A percentile compares a stretch with the other conserved stretches of the same genome.
Evolutionary conservation across 2,797 vertebrate genomes (phyloP).

Genomic region (Aplochiton taeniatus): DNA sequence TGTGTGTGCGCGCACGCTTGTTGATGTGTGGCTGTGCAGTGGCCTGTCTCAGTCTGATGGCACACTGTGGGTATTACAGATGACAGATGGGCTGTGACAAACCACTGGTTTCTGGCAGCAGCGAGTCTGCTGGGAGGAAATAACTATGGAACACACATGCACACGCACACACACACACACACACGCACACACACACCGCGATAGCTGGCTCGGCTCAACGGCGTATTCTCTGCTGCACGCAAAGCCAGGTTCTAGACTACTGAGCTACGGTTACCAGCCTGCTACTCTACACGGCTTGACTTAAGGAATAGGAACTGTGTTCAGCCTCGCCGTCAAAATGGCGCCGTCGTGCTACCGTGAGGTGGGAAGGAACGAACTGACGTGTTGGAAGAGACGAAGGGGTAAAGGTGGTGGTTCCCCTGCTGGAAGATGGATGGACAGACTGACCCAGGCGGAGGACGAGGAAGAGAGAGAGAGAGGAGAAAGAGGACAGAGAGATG

Average conservation of each 20-base stretch:
- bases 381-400: not conserved
- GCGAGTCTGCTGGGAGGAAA: not conserved
- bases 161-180: not conserved
- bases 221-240: too few species aligned
- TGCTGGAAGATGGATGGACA: constrained; percentile 42
- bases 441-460: constrained; percentile 12
- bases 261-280: too few species aligned
- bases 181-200: not conserved
- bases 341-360: too few species aligned
- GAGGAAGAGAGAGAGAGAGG: too few species aligned
- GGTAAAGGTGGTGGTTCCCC: too few species aligned
- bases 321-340: too few species aligned
- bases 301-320: too few species aligned
- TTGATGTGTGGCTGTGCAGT: not conserved
- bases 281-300: too few species aligned
- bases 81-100: not conserved
- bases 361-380: not conserved
- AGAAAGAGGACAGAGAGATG: constrained; percentile 30
- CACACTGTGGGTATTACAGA: not conserved
- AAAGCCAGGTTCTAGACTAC: too few species aligned
- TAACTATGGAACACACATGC: not conserved
- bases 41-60: not conserved
- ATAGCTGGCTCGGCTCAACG: too few species aligned
- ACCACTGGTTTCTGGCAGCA: not conserved
- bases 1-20: not conserved